Percentiles rank a stretch among this genome's conserved stretches.
phyloP scores from a whole-genome alignment of 2,888 invertebrate species.

The Spicauda simplicius region DNA sequence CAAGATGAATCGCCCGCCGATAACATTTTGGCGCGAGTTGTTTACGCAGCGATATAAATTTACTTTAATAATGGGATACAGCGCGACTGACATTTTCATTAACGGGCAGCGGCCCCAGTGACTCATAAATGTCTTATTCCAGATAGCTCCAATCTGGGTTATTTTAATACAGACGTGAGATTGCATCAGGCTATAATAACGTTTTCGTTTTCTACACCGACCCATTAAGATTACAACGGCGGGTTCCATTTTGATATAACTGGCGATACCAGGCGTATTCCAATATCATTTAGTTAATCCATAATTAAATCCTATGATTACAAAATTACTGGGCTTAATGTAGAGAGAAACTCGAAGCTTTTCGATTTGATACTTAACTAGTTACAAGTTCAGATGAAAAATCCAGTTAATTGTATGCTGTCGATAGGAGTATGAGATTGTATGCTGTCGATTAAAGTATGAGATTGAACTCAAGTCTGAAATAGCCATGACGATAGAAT shows the following conservation, averaged over 20 bases:
- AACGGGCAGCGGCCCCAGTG: slow-evolving; percentile 33
- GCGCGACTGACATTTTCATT: slow-evolving; percentile 36
- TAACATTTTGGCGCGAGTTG: slow-evolving; percentile 36
- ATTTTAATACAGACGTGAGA: slow-evolving; percentile 27
- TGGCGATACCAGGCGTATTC: slow-evolving; percentile 8
- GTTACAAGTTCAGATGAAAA: too few species aligned
- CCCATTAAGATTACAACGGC: slow-evolving; percentile 28
- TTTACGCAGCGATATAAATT: slow-evolving; percentile 36
- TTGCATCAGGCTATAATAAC: slow-evolving; percentile 29
- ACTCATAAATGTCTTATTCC: slow-evolving; percentile 37
- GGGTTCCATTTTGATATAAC: slow-evolving; percentile 20
- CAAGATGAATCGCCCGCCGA: slow-evolving; percentile 33
- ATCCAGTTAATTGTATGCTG: not conserved
- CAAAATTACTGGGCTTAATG: not conserved
- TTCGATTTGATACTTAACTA: too few species aligned
- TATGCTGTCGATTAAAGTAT: not conserved
- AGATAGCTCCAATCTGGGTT: slow-evolving; percentile 31
- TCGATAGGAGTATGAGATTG: not conserved
- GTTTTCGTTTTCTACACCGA: slow-evolving; percentile 28
- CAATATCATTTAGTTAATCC: not conserved
- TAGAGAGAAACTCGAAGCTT: too few species aligned
- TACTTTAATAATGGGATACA: slow-evolving; percentile 36
- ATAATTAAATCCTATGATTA: slow-evolving; percentile 10
- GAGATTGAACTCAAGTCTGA: not conserved
- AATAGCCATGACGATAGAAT: not conserved